Evolutionary conservation across 1,140 invertebrate species (phyloP).

Genomic region (Pomacea maculata): DNA sequence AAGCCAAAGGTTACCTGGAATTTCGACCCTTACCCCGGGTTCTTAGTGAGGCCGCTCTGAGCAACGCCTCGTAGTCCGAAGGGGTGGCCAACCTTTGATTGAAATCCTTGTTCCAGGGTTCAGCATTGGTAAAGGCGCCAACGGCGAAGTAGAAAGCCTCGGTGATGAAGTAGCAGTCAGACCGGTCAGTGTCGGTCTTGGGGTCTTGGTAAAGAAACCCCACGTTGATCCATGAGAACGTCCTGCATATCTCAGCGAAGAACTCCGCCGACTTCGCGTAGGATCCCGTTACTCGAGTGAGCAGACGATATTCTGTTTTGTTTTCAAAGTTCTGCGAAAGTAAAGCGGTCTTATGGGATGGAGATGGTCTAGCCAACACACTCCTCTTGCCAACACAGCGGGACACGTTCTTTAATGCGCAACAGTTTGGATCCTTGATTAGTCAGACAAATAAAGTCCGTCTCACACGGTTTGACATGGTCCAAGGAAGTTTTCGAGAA

Average conservation of each 20-base stretch:
- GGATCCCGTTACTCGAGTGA: slow-evolving; percentile 33
- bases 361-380: no score
- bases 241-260: slow-evolving; percentile 73
- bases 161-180: slow-evolving; percentile 50
- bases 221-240: slow-evolving; percentile 80
- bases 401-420: no score
- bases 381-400: no score
- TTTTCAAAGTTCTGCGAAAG: slow-evolving; percentile 23
- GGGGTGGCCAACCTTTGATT: slow-evolving; percentile 66
- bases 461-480: no score
- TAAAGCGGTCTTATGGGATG: no score
- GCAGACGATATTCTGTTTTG: slow-evolving; percentile 27
- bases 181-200: slow-evolving; percentile 23
- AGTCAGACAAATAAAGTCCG: no score
- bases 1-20: neutral
- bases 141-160: slow-evolving; percentile 46
- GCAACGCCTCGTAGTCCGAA: slow-evolving; percentile 57
- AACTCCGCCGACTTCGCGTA: slow-evolving; percentile 75
- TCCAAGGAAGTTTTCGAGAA: no score
- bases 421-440: no score
- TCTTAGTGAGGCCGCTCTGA: slow-evolving; percentile 32
- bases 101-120: slow-evolving; percentile 72
- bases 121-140: slow-evolving; percentile 23
- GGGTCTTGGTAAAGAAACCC: slow-evolving; percentile 59
- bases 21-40: slow-evolving; percentile 43